Evolutionary conservation across 1,140 invertebrate genomes (phyloP).

Genomic region (Bicyclus anynana): DNA sequence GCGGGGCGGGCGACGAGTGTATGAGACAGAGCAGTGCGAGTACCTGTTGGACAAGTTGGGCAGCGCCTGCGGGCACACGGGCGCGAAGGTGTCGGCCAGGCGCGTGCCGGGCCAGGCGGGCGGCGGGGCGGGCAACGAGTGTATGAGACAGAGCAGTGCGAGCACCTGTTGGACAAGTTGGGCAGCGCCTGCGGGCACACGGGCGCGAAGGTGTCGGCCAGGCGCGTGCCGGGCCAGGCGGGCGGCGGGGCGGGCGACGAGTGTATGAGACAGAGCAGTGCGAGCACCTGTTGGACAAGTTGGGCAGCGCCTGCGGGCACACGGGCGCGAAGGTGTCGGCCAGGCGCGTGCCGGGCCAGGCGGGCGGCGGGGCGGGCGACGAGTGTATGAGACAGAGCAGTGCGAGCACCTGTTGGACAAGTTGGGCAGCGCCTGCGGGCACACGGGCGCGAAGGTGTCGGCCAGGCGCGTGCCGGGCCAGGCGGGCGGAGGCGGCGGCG

Average conservation of each 20-base stretch:
- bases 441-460: slow-evolving; percentile 85
- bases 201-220: too few species aligned
- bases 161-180: slow-evolving; percentile 83
- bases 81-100: slow-evolving; percentile 84
- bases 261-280: too few species aligned
- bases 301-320: too few species aligned
- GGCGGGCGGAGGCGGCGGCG: slow-evolving; percentile 81
- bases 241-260: too few species aligned
- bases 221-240: too few species aligned
- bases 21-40: too few species aligned
- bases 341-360: too few species aligned
- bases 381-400: too few species aligned
- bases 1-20: slow-evolving; percentile 78
- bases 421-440: slow-evolving; percentile 87
- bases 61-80: slow-evolving; percentile 88
- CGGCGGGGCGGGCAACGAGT: slow-evolving; percentile 79
- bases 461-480: slow-evolving; percentile 87
- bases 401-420: slow-evolving; percentile 79
- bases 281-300: slow-evolving; percentile 81
- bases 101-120: slow-evolving; percentile 84
- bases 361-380: too few species aligned
- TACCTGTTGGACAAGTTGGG: slow-evolving; percentile 84
- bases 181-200: too few species aligned
- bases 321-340: too few species aligned
- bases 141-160: too few species aligned